phyloP scores from a whole-genome alignment of 2,797 vertebrate species.

The Xyrichtys novacula region DNA sequence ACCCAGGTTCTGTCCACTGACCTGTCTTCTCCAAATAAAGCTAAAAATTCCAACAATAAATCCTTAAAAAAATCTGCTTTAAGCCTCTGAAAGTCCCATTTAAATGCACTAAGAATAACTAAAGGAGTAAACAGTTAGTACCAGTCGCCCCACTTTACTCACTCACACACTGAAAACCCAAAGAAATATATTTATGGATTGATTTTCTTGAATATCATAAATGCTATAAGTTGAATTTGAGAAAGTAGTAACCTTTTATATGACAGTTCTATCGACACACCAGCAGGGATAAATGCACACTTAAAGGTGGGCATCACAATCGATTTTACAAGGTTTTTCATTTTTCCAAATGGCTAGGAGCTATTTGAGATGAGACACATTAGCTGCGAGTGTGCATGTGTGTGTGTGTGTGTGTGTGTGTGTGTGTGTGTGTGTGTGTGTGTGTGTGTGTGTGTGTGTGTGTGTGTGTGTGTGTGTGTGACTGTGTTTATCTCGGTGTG shows the following conservation, averaged over 20 bases:
- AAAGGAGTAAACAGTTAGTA: too few species aligned
- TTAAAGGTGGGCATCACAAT: slow-evolving; percentile 40
- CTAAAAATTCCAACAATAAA: too few species aligned
- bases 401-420: neutral
- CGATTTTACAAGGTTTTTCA: slow-evolving; percentile 52
- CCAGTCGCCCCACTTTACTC: too few species aligned
- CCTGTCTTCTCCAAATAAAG: too few species aligned
- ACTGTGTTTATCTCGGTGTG: slow-evolving; percentile 6
- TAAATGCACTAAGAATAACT: too few species aligned
- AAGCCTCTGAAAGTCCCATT: too few species aligned
- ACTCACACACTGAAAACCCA: neutral
- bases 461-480: neutral
- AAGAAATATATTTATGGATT: neutral
- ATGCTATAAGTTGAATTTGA: neutral
- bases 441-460: slow-evolving; percentile 3
- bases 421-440: slow-evolving; percentile 10
- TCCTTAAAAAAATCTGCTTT: too few species aligned
- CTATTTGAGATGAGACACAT: slow-evolving; percentile 37
- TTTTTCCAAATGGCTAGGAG: slow-evolving; percentile 50
- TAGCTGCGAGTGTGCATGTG: slow-evolving; percentile 22
- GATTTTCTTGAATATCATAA: too few species aligned
- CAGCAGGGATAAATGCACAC: slow-evolving; percentile 17
- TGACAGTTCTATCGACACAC: neutral
- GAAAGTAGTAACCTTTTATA: neutral
- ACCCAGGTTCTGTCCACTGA: too few species aligned